Conservation (phyloP, 2,797 vertebrate genomes). For the Gambusia yucatana region DNA sequence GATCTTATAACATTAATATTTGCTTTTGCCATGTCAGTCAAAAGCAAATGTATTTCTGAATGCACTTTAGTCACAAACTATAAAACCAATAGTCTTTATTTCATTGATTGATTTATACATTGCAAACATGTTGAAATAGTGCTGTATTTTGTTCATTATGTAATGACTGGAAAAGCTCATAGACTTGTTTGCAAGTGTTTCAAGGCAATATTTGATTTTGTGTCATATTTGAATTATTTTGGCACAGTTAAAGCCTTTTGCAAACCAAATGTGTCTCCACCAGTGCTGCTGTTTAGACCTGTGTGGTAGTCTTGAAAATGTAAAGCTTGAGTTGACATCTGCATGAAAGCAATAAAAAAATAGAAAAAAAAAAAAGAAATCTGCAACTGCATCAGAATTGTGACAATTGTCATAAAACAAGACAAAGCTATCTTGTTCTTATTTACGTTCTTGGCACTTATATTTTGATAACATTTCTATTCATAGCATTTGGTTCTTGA, state of each 20-base stretch:
- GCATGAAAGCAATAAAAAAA: not conserved
- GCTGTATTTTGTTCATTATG: not conserved
- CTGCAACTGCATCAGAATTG: not conserved
- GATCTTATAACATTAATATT: not conserved
- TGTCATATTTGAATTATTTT: not conserved
- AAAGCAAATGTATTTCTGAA: not conserved
- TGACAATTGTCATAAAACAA: not conserved
- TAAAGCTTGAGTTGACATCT: not conserved
- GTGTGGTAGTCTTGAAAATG: not conserved
- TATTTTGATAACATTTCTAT: not conserved
- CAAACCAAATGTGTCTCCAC: not conserved
- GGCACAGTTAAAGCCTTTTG: not conserved
- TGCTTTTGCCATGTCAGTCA: not conserved
- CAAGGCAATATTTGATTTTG: not conserved
- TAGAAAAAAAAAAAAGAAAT: too few relatives aligned
- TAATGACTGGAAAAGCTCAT: not conserved
- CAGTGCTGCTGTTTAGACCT: not conserved
- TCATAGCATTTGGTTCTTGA: not conserved
- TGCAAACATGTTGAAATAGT: not conserved
- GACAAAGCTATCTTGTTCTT: not conserved
- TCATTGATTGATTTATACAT: not conserved
- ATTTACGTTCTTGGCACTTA: not conserved
- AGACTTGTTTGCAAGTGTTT: not conserved
- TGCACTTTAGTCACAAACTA: not conserved
- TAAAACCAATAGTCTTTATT: not conserved